A percentile compares a stretch with the other conserved stretches of the same genome.
phyloP scores from a whole-genome alignment of 2,888 invertebrate genomes.

The Epirrhoe tristata region DNA sequence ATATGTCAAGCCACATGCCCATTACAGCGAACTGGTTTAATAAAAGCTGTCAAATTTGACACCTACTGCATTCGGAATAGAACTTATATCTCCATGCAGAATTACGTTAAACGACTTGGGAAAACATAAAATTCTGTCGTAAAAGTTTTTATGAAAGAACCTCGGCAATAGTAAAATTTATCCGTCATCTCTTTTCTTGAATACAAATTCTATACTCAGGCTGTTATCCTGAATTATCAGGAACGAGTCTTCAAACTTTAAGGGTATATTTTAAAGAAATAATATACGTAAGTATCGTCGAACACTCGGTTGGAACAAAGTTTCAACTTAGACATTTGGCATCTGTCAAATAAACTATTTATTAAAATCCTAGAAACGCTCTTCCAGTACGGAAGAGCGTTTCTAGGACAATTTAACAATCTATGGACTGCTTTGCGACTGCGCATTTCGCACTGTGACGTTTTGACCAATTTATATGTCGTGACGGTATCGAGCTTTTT shows the following conservation, averaged over 20 bases:
- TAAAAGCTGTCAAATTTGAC: background rate
- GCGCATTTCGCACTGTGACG: too few relatives aligned
- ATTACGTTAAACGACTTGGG: conserved; percentile 19
- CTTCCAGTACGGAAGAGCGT: too few relatives aligned
- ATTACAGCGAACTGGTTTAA: background rate
- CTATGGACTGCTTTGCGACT: too few relatives aligned
- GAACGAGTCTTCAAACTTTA: background rate
- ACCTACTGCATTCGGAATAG: background rate
- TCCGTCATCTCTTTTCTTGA: conserved; percentile 20
- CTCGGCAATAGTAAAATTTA: conserved; percentile 24
- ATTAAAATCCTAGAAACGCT: too few relatives aligned
- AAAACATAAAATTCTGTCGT: conserved; percentile 22
- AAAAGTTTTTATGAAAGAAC: conserved; percentile 31
- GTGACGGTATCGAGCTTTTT: too few relatives aligned
- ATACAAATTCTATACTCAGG: conserved; percentile 23
- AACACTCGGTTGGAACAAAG: too few relatives aligned
- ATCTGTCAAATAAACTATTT: too few relatives aligned
- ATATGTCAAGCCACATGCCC: background rate
- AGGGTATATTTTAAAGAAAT: background rate
- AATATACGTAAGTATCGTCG: conserved; percentile 21
- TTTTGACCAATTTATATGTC: too few relatives aligned
- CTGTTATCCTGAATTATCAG: background rate
- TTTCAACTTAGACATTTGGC: too few relatives aligned
- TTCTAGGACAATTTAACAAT: too few relatives aligned
- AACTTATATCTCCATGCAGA: conserved; percentile 6